A percentile compares a stretch with the other conserved stretches of the same genome.
Conservation (phyloP, 2,797 vertebrate genomes). For the Cephalopachus bancanus region DNA sequence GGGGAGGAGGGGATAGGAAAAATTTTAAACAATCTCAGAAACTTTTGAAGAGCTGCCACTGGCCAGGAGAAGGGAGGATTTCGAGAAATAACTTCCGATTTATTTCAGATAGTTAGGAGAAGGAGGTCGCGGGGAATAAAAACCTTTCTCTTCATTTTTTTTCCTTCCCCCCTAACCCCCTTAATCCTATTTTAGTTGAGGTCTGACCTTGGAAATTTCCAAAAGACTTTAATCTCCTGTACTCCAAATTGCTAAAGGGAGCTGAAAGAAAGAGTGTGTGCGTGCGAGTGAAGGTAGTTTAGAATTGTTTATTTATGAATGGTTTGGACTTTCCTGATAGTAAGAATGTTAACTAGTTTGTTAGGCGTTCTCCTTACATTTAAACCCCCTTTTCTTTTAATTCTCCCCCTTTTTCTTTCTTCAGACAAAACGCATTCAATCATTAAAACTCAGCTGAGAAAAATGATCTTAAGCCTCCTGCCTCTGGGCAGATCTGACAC, state of each 20-base stretch:
- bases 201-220: slow-evolving; percentile 70
- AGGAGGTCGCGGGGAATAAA: background rate
- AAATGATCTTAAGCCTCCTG: slow-evolving; percentile 27
- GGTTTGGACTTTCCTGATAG: background rate
- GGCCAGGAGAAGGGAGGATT: slow-evolving; percentile 23
- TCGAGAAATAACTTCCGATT: slow-evolving; percentile 73
- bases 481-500: background rate
- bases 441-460: slow-evolving; percentile 27
- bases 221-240: slow-evolving; percentile 67
- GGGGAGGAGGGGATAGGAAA: background rate
- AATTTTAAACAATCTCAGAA: slow-evolving; percentile 33
- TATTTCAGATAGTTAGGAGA: slow-evolving; percentile 59
- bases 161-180: slow-evolving; percentile 1
- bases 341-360: slow-evolving; percentile 50
- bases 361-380: accelerated
- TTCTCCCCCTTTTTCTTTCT: background rate
- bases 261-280: slow-evolving; percentile 22
- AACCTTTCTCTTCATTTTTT: background rate
- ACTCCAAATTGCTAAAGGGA: slow-evolving; percentile 64
- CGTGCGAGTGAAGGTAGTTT: background rate
- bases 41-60: slow-evolving; percentile 69
- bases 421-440: slow-evolving; percentile 46
- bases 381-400: background rate
- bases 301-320: slow-evolving; percentile 49
- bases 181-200: slow-evolving; percentile 68